These are phyloP conservation scores for Diplodus puntazzo DNA, from an alignment of 2,797 vertebrate species.

Conservation along the genomic window DNA sequence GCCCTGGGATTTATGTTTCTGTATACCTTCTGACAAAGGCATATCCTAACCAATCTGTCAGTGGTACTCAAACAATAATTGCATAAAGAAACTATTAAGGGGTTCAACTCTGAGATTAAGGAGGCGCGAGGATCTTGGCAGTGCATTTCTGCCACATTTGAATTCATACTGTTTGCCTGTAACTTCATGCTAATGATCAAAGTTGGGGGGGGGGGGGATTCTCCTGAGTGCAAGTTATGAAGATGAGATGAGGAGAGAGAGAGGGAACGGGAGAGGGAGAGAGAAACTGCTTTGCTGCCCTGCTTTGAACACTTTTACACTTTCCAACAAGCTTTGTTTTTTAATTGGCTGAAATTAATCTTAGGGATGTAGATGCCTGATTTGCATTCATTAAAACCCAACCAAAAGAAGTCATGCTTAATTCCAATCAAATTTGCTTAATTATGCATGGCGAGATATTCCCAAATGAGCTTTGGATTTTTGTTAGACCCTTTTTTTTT, in stretches of 20 bases:
- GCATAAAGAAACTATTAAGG: conserved; percentile 58
- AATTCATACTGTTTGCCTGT: conserved; percentile 83
- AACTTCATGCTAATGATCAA: conserved; percentile 89
- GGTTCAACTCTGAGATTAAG: conserved; percentile 70
- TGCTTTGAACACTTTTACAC: conserved; percentile 96
- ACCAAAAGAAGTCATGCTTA: conserved; percentile 99
- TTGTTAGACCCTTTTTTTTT: conserved; percentile 90
- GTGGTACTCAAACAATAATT: conserved; percentile 42
- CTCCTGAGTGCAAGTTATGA: conserved; percentile 88
- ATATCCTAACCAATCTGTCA: conserved; percentile 17
- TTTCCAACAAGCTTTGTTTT: conserved; percentile 99
- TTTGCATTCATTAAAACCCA: conserved; percentile 99
- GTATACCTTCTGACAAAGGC: background rate
- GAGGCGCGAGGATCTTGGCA: conserved; percentile 64
- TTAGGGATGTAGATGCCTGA: conserved; percentile 99
- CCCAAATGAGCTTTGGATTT: conserved; percentile 99
- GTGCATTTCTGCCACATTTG: conserved; percentile 79
- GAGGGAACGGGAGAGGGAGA: conserved; percentile 53
- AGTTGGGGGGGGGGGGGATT: conserved; percentile 78
- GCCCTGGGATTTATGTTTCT: conserved; percentile 20
- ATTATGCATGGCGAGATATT: conserved; percentile 99
- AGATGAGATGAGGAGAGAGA: conserved; percentile 86
- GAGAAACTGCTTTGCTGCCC: conserved; percentile 85
- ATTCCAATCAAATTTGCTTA: conserved; percentile 99
- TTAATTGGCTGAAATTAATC: conserved; percentile 99